These are phyloP conservation scores for Epizoanthus scotinus DNA, from an alignment of 92 coral and sea anemone species.

Conservation along the genomic window DNA sequence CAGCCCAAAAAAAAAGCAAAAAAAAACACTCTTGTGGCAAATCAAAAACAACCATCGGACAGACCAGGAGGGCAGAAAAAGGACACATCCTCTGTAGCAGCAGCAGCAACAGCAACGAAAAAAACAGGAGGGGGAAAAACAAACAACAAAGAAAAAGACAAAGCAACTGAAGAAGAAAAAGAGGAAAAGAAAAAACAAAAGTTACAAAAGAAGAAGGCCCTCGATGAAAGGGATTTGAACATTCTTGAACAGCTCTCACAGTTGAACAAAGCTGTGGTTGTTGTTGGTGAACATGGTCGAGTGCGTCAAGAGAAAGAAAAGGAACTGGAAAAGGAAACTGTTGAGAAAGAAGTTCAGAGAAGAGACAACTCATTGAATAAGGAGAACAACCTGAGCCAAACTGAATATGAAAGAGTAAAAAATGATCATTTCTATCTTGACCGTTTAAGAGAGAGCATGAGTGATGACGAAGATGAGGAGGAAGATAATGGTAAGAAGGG, in stretches of 20 bases:
- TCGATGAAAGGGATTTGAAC: constrained; percentile 59
- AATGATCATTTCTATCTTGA: too few species aligned
- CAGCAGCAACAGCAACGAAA: constrained; percentile 26
- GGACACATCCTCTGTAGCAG: too few species aligned
- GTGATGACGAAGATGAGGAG: not conserved
- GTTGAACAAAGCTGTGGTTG: constrained; percentile 48
- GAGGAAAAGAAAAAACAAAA: constrained; percentile 50
- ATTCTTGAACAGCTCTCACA: constrained; percentile 43
- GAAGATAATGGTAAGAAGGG: too few species aligned
- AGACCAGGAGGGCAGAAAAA: too few species aligned
- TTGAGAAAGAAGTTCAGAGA: too few species aligned
- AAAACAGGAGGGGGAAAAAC: constrained; percentile 1
- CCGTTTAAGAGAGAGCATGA: not conserved
- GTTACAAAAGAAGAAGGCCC: constrained; percentile 51
- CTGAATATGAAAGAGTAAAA: too few species aligned
- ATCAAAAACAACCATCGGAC: too few species aligned
- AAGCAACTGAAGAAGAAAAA: constrained; percentile 35
- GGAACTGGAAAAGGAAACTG: constrained; percentile 44
- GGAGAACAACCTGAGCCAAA: too few species aligned
- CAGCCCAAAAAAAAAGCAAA: too few species aligned
- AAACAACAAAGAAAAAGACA: constrained; percentile 29
- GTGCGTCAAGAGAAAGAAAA: constrained; percentile 45
- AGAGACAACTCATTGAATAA: too few species aligned
- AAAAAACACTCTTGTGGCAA: too few species aligned
- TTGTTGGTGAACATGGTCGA: constrained; percentile 44